Evolutionary conservation across 2,888 invertebrate genomes (phyloP).

Genomic region (Cremastobaeus sp.): DNA sequence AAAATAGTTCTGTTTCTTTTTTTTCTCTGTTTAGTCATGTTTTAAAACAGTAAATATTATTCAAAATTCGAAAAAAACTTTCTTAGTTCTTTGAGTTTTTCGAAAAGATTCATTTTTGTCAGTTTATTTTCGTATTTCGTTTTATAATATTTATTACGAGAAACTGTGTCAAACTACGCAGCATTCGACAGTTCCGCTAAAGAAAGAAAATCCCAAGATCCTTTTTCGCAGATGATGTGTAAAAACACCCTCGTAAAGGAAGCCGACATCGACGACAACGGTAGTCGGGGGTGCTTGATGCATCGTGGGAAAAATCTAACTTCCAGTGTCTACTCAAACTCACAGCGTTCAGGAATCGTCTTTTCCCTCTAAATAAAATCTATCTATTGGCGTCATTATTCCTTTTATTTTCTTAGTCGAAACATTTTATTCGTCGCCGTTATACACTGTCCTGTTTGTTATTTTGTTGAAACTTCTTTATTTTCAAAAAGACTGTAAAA

Average conservation of each 20-base stretch:
- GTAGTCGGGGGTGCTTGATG: constrained; percentile 37
- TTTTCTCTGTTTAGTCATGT: no score
- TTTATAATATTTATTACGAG: constrained; percentile 15
- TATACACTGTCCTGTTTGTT: no score
- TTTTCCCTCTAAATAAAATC: constrained; percentile 9
- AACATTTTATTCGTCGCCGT: constrained; percentile 20
- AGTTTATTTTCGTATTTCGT: constrained; percentile 38
- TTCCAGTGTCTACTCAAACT: constrained; percentile 35
- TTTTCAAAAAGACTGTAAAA: no score
- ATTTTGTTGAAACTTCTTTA: no score
- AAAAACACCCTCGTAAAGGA: constrained; percentile 54
- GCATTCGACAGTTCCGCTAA: no score
- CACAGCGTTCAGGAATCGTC: constrained; percentile 17
- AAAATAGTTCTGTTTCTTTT: no score
- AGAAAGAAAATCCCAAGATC: constrained; percentile 19
- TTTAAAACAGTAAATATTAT: no score
- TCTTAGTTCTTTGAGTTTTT: no score
- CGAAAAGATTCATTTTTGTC: no score
- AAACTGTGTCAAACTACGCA: no score
- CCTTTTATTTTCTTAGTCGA: constrained; percentile 19
- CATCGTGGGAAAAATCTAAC: constrained; percentile 51
- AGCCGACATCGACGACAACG: constrained; percentile 26
- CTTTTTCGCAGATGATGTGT: constrained; percentile 52
- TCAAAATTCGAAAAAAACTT: no score
- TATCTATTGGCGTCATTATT: constrained; percentile 17